Percentiles rank a stretch among this genome's conserved stretches.
Conservation (phyloP, 2,113 vertebrate genomes). For the Sphaerodactylus townsendi region DNA sequence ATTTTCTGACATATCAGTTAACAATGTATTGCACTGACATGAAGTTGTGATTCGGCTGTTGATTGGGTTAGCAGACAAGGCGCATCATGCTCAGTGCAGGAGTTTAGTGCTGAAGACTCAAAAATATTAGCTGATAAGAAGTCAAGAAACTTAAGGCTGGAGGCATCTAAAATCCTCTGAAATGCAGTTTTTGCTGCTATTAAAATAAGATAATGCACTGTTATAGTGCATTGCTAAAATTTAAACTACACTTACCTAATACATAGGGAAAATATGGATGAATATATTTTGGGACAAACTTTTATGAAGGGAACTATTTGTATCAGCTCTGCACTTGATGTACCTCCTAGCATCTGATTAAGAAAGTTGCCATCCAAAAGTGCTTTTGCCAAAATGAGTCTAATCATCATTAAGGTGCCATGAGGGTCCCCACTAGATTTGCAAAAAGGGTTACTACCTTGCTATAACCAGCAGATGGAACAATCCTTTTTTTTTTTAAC, state of each 20-base stretch:
- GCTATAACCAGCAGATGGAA: no score
- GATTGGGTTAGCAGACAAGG: conserved; percentile 58
- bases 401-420: no score
- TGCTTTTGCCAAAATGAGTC: no score
- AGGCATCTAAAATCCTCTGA: conserved; percentile 55
- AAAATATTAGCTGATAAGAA: conserved; percentile 68
- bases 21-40: conserved; percentile 83
- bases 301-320: no score
- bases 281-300: no score
- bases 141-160: conserved; percentile 60
- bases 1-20: conserved; percentile 99
- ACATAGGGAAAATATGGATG: conserved; percentile 32
- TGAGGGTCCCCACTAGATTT: no score
- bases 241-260: conserved; percentile 44
- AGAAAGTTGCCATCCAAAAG: no score
- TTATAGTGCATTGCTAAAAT: conserved; percentile 25
- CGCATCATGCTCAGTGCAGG: conserved; percentile 56
- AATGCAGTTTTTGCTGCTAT: conserved; percentile 41
- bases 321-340: no score
- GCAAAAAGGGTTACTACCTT: no score
- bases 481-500: conserved; percentile 16
- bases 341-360: no score
- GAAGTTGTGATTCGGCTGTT: conserved; percentile 68
- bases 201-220: conserved; percentile 39
- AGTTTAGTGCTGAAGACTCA: conserved; percentile 57